Base-by-base conservation (phyloP, 2,888 invertebrate genomes). In the Punctoribates punctum region DNA sequence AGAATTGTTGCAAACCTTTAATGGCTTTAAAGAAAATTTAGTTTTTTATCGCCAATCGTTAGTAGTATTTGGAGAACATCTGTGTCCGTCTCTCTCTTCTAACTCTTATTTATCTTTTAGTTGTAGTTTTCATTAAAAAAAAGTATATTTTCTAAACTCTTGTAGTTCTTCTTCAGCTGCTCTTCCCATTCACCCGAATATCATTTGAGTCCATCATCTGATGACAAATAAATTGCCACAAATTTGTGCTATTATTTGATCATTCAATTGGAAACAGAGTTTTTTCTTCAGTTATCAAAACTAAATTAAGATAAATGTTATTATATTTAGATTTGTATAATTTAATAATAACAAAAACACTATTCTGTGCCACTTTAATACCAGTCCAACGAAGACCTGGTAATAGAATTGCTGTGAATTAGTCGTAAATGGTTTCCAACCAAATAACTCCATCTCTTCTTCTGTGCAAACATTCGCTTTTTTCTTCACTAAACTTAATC, bases 171-270 rank as follows among this genome's bases (percentile, higher is more conserved):
- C 9, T 51, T 51, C 51, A n/a, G n/a, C n/a, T 13, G 42, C 8
- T 17, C 20, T n/a, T 51, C n/a, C n/a, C n/a, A 51, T 51, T 51
- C 51, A 51, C 20, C 51, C 51, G 51, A 51, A 20, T 17, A 51
- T 51, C 20, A 51, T 20, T 20, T 51, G n/a, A 51, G 51, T 20
- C 11, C n/a, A 20, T 20, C n/a, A 20, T 51, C n/a, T 17, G 20
- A 51, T 51, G 57, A 57, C 57, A 25, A 23, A 57, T 57, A 57
- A 57, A 57, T 57, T 20, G 57, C 57, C 57, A 57, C 57, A 57
- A 57, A 57, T 25, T 57, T 57, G 23, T 54, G 1, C 23, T 23
- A 0, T 51, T n/a, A 25, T 51, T 51, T 6, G 20, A 51, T 17
- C 51, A 51, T 51, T 51, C 2, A 51, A 51, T 51, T 20, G 20